A percentile compares a stretch with the other conserved stretches of the same genome.
These are phyloP conservation scores for Myiotriccus ornatus DNA, from an alignment of 2,797 vertebrate species.

Conservation along the genomic window DNA sequence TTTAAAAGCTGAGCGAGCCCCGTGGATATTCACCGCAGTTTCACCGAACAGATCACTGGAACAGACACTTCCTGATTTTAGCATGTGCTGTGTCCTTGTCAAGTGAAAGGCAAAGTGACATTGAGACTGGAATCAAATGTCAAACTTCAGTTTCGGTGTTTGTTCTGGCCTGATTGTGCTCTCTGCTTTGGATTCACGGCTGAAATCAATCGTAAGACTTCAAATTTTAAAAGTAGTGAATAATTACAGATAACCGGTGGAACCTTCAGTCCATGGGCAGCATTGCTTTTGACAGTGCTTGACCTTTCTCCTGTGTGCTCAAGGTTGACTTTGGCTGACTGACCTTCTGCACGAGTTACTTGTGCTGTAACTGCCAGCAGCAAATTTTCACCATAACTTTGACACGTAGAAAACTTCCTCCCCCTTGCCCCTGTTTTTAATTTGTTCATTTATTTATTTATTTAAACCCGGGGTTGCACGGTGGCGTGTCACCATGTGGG, in stretches of 20 bases:
- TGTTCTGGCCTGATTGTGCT: background rate
- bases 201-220: background rate
- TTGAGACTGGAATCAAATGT: constrained; percentile 72
- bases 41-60: background rate
- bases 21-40: rapidly evolving
- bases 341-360: background rate
- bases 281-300: background rate
- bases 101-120: constrained; percentile 73
- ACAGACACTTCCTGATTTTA: background rate
- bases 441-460: background rate
- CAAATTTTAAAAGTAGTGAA: background rate
- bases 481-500: background rate
- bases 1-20: background rate
- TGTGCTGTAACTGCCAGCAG: background rate
- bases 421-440: rapidly evolving
- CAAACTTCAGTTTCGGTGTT: constrained; percentile 29
- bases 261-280: background rate
- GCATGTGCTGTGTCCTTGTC: constrained; percentile 22
- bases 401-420: rapidly evolving
- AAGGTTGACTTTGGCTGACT: background rate
- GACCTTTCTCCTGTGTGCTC: constrained; percentile 23
- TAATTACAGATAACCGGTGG: background rate
- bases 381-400: background rate
- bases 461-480: background rate
- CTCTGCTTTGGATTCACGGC: background rate